Percentiles rank a stretch among this genome's conserved stretches.
phyloP scores from a whole-genome alignment of 2,113 vertebrate species.

The Corythaeola cristata region DNA sequence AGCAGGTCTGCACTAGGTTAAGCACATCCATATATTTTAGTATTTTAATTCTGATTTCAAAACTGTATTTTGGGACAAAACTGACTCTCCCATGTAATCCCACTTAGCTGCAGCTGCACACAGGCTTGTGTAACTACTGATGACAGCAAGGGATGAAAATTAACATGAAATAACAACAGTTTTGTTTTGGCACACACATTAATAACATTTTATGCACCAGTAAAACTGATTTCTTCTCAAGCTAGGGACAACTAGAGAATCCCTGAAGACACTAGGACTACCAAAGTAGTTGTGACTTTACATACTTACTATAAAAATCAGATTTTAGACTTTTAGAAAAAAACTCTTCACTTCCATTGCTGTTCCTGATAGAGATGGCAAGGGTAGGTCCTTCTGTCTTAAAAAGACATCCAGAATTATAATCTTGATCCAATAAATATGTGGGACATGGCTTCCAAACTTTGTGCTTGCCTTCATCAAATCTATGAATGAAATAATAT shows the following conservation, averaged over 20 bases:
- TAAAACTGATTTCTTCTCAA: not conserved
- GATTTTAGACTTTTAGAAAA: not conserved
- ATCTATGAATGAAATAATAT: not conserved
- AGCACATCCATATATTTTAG: not conserved
- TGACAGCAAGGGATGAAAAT: not conserved
- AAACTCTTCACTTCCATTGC: slow-evolving; percentile 4
- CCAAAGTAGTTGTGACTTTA: not conserved
- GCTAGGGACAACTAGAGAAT: not conserved
- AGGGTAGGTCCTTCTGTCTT: slow-evolving; percentile 26
- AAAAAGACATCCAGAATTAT: slow-evolving; percentile 61
- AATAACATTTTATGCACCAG: not conserved
- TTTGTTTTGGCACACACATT: not conserved
- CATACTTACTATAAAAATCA: slow-evolving; percentile 59
- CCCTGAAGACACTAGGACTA: not conserved
- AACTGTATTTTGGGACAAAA: not conserved
- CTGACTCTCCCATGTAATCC: not conserved
- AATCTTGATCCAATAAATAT: slow-evolving; percentile 37
- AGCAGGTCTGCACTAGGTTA: not conserved
- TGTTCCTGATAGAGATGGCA: slow-evolving; percentile 37
- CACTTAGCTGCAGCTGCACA: not conserved
- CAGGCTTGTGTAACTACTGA: not conserved
- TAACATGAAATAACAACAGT: not conserved
- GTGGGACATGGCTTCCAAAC: slow-evolving; percentile 40
- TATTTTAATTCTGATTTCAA: not conserved
- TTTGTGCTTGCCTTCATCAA: not conserved